Percentiles rank a stretch among this genome's conserved stretches.
These are phyloP conservation scores for Forbesichthys agassizii DNA, from an alignment of 2,113 vertebrate genomes.

Conservation along the genomic window DNA sequence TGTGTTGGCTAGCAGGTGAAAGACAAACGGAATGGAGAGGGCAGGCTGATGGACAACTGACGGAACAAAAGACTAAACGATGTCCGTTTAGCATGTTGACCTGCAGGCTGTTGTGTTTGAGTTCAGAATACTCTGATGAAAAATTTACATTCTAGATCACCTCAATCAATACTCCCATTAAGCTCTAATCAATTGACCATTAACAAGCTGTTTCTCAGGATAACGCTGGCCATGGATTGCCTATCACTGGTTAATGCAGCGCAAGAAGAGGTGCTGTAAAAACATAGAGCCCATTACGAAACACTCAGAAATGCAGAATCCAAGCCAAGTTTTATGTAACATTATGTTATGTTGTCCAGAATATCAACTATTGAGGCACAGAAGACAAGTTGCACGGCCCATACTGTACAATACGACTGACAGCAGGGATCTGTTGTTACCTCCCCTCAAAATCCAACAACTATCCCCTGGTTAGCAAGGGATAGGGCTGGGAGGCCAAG, in stretches of 20 bases:
- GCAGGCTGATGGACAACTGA: constrained; percentile 10
- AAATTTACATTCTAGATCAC: constrained; percentile 66
- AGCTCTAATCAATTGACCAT: constrained; percentile 71
- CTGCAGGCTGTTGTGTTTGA: constrained; percentile 41
- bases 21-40: background rate
- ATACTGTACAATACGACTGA: background rate
- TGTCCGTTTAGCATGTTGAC: constrained; percentile 64
- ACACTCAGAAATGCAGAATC: constrained; percentile 2
- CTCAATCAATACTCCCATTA: constrained; percentile 74
- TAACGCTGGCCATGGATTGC: constrained; percentile 35
- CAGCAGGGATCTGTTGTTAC: constrained; percentile 31
- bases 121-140: constrained; percentile 52
- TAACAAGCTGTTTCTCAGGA: constrained; percentile 68
- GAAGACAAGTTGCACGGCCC: constrained; percentile 10
- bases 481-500: constrained; percentile 6
- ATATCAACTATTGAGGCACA: constrained; percentile 7
- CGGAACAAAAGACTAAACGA: constrained; percentile 21
- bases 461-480: background rate
- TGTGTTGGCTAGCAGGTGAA: constrained; percentile 38
- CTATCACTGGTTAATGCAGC: constrained; percentile 20
- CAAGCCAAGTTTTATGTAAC: constrained; percentile 7
- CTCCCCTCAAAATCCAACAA: constrained; percentile 5
- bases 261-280: constrained; percentile 22
- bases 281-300: constrained; percentile 32
- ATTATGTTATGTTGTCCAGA: constrained; percentile 17